Evolutionary conservation across 1,140 invertebrate genomes (phyloP).

Genomic region (Pteromalus puparum): DNA sequence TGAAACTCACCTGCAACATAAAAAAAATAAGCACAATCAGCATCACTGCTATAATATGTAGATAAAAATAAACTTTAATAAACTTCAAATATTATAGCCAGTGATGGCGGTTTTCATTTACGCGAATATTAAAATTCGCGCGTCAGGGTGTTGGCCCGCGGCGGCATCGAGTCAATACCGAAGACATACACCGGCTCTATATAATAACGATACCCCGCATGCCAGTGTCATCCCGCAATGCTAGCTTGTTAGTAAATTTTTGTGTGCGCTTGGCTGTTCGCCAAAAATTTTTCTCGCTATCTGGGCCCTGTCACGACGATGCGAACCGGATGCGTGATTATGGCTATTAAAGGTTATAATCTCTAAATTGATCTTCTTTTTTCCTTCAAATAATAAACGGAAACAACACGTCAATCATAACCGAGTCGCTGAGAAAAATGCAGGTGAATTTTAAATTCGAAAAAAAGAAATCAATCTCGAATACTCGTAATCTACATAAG

Average conservation of each 20-base stretch:
- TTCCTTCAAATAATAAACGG: too few relatives aligned
- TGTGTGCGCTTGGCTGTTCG: not conserved
- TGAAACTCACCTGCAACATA: too few relatives aligned
- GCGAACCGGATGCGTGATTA: not conserved
- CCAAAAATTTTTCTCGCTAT: not conserved
- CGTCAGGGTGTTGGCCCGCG: not conserved
- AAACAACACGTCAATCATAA: too few relatives aligned
- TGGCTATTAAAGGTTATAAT: not conserved
- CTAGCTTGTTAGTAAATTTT: slow-evolving; percentile 1
- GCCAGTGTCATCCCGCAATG: not conserved
- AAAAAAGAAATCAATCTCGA: too few relatives aligned
- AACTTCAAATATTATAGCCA: not conserved
- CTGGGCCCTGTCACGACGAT: too few relatives aligned
- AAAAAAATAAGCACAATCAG: too few relatives aligned
- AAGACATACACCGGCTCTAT: not conserved
- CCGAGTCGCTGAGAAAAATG: too few relatives aligned
- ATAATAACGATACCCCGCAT: not conserved
- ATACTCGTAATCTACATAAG: too few relatives aligned
- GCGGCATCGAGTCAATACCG: too few relatives aligned
- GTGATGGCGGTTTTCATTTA: not conserved
- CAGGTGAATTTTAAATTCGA: too few relatives aligned
- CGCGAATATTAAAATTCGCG: not conserved
- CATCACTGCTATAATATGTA: too few relatives aligned
- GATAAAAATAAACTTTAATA: not conserved
- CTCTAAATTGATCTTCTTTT: not conserved